These are phyloP conservation scores for Leucophenga varia DNA, from an alignment of 1,140 invertebrate species.

Conservation along the genomic window DNA sequence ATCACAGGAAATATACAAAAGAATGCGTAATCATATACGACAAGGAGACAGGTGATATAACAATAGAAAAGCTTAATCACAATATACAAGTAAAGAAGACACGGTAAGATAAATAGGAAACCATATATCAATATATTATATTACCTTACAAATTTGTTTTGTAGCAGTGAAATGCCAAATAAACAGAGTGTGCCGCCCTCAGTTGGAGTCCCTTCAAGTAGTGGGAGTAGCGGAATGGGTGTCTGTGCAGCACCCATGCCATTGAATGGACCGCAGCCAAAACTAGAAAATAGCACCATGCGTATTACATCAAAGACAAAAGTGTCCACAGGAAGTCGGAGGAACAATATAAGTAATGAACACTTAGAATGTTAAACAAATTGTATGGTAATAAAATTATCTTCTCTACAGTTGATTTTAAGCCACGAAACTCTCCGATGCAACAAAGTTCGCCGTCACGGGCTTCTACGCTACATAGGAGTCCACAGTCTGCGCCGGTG, in stretches of 20 bases:
- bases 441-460: constrained; percentile 51
- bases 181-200: constrained; percentile 43
- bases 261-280: constrained; percentile 34
- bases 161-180: constrained; percentile 44
- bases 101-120: constrained; percentile 60
- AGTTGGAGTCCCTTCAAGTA: constrained; percentile 10
- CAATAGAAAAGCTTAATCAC: constrained; percentile 84
- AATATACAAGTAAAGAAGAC: constrained; percentile 96
- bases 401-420: constrained; percentile 42
- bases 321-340: constrained; percentile 53
- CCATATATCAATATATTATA: neutral
- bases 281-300: constrained; percentile 52
- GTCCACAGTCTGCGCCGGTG: constrained; percentile 54
- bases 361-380: no score
- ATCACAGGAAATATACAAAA: constrained; percentile 85
- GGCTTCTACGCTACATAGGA: constrained; percentile 39
- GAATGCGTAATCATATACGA: constrained; percentile 96
- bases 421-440: constrained; percentile 53
- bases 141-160: constrained; percentile 2
- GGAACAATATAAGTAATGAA: constrained; percentile 52
- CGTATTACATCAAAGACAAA: constrained; percentile 50
- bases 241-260: constrained; percentile 16
- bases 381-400: neutral
- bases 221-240: constrained; percentile 8
- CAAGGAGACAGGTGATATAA: constrained; percentile 86